Evolutionary conservation across 64 coral and sea anemone species (phyloP).

Genomic region (Stichodactyla mertensii): DNA sequence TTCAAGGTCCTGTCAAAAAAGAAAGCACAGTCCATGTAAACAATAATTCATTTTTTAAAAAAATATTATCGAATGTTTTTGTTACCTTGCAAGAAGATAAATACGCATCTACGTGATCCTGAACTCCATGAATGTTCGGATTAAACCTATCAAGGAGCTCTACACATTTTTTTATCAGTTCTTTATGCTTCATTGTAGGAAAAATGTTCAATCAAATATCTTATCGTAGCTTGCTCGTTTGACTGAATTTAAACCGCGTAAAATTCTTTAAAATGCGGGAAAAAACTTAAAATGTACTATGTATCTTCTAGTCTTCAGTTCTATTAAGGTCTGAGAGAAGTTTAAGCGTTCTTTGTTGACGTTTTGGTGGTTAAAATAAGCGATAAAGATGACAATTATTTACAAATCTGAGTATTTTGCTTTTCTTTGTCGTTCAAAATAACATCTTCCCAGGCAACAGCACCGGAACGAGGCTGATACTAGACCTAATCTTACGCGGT

Average conservation of each 20-base stretch:
- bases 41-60: background rate
- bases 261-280: background rate
- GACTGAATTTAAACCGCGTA: background rate
- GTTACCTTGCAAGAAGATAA: conserved; percentile 59
- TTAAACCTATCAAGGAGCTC: conserved; percentile 62
- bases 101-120: conserved; percentile 48
- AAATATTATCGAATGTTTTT: background rate
- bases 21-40: background rate
- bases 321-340: background rate
- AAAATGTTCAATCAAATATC: background rate
- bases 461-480: background rate
- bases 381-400: background rate
- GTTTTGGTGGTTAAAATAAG: background rate
- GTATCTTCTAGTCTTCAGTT: too few species aligned
- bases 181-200: conserved; percentile 43
- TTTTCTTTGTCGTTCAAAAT: background rate
- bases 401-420: background rate
- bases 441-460: conserved; percentile 5
- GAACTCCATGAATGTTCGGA: conserved; percentile 65
- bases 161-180: conserved; percentile 48
- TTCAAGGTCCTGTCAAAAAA: conserved; percentile 41
- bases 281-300: too few species aligned
- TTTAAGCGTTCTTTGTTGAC: background rate
- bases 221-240: background rate
- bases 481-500: background rate